Conservation (phyloP, 2,113 vertebrate genomes). For the Cinclus mexicanus region DNA sequence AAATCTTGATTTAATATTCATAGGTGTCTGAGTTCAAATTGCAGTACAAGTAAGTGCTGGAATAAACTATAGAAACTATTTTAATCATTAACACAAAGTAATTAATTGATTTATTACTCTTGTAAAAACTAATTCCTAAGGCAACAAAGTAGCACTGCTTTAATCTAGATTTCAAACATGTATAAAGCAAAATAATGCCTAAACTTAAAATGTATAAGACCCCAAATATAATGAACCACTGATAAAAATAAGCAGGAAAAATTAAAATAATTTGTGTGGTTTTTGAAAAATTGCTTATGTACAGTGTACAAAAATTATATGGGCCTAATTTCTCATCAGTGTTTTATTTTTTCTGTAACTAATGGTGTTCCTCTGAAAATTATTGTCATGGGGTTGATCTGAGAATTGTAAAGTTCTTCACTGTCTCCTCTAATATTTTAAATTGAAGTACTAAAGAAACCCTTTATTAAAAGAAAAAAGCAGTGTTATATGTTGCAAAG, state of each 20-base stretch:
- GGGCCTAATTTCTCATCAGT: not conserved
- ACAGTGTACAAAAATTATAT: not conserved
- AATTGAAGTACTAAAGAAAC: not conserved
- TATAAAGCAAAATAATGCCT: not conserved
- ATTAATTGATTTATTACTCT: not conserved
- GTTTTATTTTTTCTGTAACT: not conserved
- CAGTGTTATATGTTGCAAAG: not conserved
- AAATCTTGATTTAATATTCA: not conserved
- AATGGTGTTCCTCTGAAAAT: not conserved
- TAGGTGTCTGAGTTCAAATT: not conserved
- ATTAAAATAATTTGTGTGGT: rapidly evolving
- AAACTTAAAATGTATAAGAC: not conserved
- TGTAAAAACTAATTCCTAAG: not conserved
- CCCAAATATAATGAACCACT: not conserved
- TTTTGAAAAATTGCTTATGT: not conserved
- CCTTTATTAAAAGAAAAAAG: not conserved
- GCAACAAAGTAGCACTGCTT: not conserved
- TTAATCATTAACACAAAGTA: not conserved
- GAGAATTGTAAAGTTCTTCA: not conserved
- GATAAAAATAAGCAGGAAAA: not conserved
- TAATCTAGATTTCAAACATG: not conserved
- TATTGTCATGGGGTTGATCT: not conserved
- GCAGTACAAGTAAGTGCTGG: not conserved
- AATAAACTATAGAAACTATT: not conserved
- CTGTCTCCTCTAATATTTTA: not conserved